A percentile compares a stretch with the other conserved stretches of the same genome.
Conservation (phyloP, 1,140 invertebrate species). For the Chrysoperla carnea region DNA sequence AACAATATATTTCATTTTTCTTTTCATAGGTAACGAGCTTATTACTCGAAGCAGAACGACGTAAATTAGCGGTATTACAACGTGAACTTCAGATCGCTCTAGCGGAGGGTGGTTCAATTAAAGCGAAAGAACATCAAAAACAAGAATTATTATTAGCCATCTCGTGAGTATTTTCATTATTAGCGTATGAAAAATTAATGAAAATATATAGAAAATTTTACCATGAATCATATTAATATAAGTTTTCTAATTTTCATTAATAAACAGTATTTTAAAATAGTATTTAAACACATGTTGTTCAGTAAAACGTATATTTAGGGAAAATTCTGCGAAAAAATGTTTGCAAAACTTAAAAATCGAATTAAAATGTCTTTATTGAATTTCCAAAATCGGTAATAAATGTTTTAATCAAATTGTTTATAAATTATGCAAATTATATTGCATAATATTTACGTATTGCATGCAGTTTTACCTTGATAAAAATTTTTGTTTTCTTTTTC, state of each 20-base stretch:
- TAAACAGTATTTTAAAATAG: too few relatives aligned
- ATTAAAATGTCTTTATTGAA: too few relatives aligned
- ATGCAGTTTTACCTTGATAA: too few relatives aligned
- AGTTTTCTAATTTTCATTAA: neutral
- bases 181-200: neutral
- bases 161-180: constrained; percentile 31
- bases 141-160: constrained; percentile 46
- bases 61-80: constrained; percentile 44
- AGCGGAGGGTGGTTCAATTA: constrained; percentile 41
- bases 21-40: constrained; percentile 40
- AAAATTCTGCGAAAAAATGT: neutral
- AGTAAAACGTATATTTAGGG: too few relatives aligned
- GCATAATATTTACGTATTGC: too few relatives aligned
- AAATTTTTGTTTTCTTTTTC: constrained; percentile 10
- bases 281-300: too few relatives aligned
- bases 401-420: too few relatives aligned
- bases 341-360: too few relatives aligned
- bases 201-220: constrained; percentile 2
- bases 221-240: neutral
- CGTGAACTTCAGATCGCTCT: constrained; percentile 41
- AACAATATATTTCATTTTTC: too few relatives aligned
- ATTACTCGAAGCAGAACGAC: constrained; percentile 44
- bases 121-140: constrained; percentile 47
- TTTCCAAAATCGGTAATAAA: too few relatives aligned
- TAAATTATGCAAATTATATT: too few relatives aligned